Percentiles rank a stretch among this genome's conserved stretches.
These are phyloP conservation scores for Aplysina aerophoba DNA, from an alignment of 37 sponge, comb jelly and placozoan species.

Conservation along the genomic window DNA sequence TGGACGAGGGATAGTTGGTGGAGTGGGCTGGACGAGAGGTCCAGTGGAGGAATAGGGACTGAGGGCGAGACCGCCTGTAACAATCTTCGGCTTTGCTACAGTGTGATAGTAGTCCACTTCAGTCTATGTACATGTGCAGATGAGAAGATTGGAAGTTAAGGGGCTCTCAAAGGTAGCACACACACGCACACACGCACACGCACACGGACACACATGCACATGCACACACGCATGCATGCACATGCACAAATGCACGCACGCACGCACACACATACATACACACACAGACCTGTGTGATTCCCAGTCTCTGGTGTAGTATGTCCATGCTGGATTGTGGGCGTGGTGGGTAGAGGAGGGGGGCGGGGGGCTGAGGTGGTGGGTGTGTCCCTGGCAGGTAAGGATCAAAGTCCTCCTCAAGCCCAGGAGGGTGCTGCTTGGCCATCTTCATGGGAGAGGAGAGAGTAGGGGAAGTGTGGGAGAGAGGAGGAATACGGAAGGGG, in stretches of 20 bases:
- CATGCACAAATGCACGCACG: slow-evolving; percentile 21
- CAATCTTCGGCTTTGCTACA: slow-evolving; percentile 24
- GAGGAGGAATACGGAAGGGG: too few species aligned
- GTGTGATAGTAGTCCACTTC: slow-evolving; percentile 10
- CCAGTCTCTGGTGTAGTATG: slow-evolving; percentile 26
- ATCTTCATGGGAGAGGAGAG: too few species aligned
- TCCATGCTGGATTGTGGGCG: slow-evolving; percentile 33
- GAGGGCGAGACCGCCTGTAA: background rate
- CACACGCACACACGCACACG: slow-evolving; percentile 18
- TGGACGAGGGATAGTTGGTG: background rate
- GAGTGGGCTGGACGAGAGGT: background rate
- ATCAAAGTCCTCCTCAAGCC: slow-evolving; percentile 24
- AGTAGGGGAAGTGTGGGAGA: too few species aligned
- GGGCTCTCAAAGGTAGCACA: background rate
- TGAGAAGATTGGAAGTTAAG: background rate
- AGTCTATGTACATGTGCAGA: background rate
- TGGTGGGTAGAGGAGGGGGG: too few species aligned
- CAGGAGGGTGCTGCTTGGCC: background rate
- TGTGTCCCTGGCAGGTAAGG: background rate
- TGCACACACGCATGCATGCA: slow-evolving; percentile 24
- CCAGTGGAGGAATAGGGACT: slow-evolving; percentile 20
- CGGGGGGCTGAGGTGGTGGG: too few species aligned
- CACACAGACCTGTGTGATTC: background rate
- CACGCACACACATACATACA: background rate
- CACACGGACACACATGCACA: slow-evolving; percentile 15